Evolutionary conservation across 2,888 invertebrate genomes (phyloP).

Genomic region (Phengaris arion): DNA sequence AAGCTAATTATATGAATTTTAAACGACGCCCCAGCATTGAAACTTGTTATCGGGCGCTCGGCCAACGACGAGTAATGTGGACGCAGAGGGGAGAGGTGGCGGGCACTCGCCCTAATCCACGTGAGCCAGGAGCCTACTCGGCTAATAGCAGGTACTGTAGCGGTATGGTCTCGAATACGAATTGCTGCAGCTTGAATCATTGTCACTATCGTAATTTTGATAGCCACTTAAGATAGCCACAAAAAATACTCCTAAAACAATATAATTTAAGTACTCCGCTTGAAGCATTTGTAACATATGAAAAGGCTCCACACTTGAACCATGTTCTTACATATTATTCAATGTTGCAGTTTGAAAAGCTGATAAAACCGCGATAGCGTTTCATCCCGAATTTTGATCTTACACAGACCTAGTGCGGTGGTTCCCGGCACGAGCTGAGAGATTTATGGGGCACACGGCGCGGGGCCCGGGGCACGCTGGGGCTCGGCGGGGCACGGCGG

Average conservation of each 20-base stretch:
- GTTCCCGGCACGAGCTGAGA: not conserved
- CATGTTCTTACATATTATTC: too few relatives aligned
- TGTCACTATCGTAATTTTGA: not conserved
- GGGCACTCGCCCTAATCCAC: not conserved
- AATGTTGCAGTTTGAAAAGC: too few relatives aligned
- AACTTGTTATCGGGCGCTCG: not conserved
- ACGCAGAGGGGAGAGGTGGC: not conserved
- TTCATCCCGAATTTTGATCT: too few relatives aligned
- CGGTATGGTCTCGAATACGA: not conserved
- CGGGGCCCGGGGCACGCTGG: not conserved
- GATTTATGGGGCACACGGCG: not conserved
- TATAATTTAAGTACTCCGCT: too few relatives aligned
- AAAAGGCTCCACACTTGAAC: too few relatives aligned
- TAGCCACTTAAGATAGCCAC: not conserved
- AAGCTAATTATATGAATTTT: constrained; percentile 21
- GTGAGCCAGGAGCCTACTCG: not conserved
- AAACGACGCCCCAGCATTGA: not conserved
- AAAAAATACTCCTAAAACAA: too few relatives aligned
- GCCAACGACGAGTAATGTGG: not conserved
- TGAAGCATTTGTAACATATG: too few relatives aligned
- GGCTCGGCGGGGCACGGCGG: not conserved
- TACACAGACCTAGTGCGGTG: too few relatives aligned
- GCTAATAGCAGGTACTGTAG: not conserved
- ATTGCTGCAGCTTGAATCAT: not conserved
- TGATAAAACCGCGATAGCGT: too few relatives aligned